Evolutionary conservation across 2,113 vertebrate genomes (phyloP), one percentile per base, ranked within the genome.

Genomic region (Mungos mungo): DNA sequence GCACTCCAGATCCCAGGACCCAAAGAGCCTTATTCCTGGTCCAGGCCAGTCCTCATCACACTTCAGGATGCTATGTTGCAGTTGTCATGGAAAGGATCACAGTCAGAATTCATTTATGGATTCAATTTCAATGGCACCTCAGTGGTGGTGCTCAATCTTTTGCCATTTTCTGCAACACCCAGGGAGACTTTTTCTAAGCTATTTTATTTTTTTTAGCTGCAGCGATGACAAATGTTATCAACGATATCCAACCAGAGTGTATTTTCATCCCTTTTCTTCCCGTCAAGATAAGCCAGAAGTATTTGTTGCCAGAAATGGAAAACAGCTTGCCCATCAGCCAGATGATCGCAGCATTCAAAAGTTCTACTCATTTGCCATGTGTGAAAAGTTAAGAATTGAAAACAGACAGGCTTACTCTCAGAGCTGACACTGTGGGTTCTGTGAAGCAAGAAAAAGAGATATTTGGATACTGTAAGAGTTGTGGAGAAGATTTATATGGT

Each of bases 291-390:
- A 98, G 97, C 97, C 98, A 98, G 90, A 96, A 98, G 96, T 94
- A 92, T 97, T 97, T 96, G 93, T 96, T 97, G 97, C 96, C 98
- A 98, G 97, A 96, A 97, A 98, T 96, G 97, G 96, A 98, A 98
- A 97, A 98, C 96, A 98, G 95, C 92, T 98, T 97, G 96, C 97
- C 96, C 97, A 96, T 97, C 96, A 96, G 97, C 97, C 97, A 98
- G 93, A 98, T 97, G 97, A 98, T 98, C 88, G 1, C 86, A 88
- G 80, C 33, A 81, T 97, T 97, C 95, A 96, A 69, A 97, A 98
- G 97, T 95, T 93, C 96, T 71, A 90, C 95, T 96, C 85, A 5
- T 90, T 98, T 98, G 94, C 96, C 96, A 92, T 90, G 96, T 97
- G 97, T 96, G 97, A 97, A 80, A 96, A 97, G 96, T 97, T 93